phyloP scores from a whole-genome alignment of 2,797 vertebrate genomes.

The Eutrigla gurnardus region DNA sequence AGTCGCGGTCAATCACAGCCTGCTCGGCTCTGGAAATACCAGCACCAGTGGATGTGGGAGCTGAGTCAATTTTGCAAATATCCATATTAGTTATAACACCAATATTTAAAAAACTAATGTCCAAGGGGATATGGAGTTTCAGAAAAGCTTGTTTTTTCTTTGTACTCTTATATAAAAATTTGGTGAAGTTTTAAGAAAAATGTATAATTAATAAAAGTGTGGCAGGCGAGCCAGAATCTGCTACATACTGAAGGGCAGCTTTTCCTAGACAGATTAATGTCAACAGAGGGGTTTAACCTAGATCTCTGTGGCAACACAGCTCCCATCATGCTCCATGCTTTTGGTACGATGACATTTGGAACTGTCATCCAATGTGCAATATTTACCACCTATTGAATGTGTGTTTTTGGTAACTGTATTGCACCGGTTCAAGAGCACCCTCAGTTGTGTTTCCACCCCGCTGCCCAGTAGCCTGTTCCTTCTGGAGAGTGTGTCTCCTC shows the following conservation, averaged over 20 bases:
- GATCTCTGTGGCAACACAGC: slow-evolving; percentile 54
- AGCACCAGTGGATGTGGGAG: slow-evolving; percentile 27
- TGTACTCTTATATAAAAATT: background rate
- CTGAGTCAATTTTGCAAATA: slow-evolving; percentile 15
- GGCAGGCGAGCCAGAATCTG: slow-evolving; percentile 16
- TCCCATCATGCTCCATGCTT: slow-evolving; percentile 28
- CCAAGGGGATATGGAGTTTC: background rate
- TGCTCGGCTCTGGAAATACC: slow-evolving; percentile 42
- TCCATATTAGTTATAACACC: background rate
- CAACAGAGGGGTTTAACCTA: slow-evolving; percentile 67
- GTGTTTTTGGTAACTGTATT: slow-evolving; percentile 33
- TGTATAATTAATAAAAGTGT: slow-evolving; percentile 41
- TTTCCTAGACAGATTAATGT: slow-evolving; percentile 48
- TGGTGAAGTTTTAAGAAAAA: too few species aligned
- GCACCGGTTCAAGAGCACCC: slow-evolving; percentile 12
- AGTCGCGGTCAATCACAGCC: slow-evolving; percentile 55
- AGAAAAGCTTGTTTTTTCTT: background rate
- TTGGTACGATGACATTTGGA: slow-evolving; percentile 43
- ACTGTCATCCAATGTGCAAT: slow-evolving; percentile 36
- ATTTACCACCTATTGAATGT: slow-evolving; percentile 29
- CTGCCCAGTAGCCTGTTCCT: background rate
- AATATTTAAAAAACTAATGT: background rate
- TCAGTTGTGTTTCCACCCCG: slow-evolving; percentile 16
- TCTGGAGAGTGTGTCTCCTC: slow-evolving; percentile 5
- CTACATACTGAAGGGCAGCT: slow-evolving; percentile 33